Base-by-base conservation (phyloP, 2,888 invertebrate species). In the Conomelus anceps region DNA sequence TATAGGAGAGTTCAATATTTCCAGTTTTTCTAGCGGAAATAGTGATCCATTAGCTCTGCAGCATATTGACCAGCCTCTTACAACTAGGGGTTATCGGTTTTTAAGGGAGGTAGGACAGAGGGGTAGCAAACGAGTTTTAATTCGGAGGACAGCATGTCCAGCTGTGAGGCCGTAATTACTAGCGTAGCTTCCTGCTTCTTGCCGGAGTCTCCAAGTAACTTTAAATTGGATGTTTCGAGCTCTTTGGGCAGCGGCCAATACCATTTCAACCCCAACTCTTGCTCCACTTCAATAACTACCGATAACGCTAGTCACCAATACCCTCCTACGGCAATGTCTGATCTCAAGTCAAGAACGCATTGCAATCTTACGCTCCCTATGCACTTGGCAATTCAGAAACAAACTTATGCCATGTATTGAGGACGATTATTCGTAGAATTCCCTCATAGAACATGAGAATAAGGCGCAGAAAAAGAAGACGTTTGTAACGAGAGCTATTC, bases 211-310 rank as follows among this genome's bases (percentile, higher is more conserved):
- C 26, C 23, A 86, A 86, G 86, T 23, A 86, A 86, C 24, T 86
- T 86, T 86, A 86, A 86, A 86, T 86, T 86, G 86, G 86, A 86
- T 86, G 86, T 86, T 86, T 86, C 26, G 24, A 29, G 29, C 86
- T 86, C 26, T 86, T 86, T 86, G 86, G 86, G 86, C 86, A 86
- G 86, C 29, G 17, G 86, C 86, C 86, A 86, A 86, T 86, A 86
- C 63, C n/a, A 63, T 63, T 63, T 63, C 63, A 63, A 63, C 63
- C n/a, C 63, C 63, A 63, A 63, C 63, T 63, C 63, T 63, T n/a
- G n/a, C n/a, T n/a, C 63, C 63, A 63, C 63, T 63, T 63, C 63
- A 63, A 63, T 63, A 63, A 63, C n/a, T n/a, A 63, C 63, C 63
- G 63, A 63, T 63, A 63, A 63, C 63, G n/a, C 63, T 4, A 63